Conservation (phyloP, 1,140 invertebrate species). For the Habropoda laboriosa region DNA sequence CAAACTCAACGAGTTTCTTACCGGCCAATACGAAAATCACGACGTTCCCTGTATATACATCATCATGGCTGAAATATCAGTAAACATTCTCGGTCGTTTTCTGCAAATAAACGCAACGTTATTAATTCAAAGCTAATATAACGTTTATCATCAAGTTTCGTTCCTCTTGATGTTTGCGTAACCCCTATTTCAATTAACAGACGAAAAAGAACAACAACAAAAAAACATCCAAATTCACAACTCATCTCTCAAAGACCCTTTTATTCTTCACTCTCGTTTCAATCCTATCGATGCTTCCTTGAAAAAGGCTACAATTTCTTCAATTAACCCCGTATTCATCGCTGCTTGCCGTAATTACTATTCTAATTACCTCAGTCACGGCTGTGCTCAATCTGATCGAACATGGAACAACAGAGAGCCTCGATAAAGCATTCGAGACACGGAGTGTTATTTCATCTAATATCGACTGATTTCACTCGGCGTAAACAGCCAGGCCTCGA, state of each 20-base stretch:
- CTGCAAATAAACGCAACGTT: neutral
- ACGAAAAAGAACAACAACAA: neutral
- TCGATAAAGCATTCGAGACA: neutral
- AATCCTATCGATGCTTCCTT: too few species aligned
- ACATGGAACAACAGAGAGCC: neutral
- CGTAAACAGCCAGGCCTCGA: too few species aligned
- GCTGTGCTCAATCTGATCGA: neutral
- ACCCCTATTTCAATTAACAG: neutral
- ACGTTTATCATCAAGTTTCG: neutral
- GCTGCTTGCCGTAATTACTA: neutral
- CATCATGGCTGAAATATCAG: neutral
- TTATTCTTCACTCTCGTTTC: too few species aligned
- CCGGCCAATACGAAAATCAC: neutral
- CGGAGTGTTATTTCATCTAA: neutral
- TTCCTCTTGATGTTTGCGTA: neutral
- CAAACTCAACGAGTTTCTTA: too few species aligned
- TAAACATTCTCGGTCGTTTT: neutral
- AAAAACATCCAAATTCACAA: too few species aligned
- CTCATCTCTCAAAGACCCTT: too few species aligned
- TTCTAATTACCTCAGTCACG: neutral
- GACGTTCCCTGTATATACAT: too few species aligned
- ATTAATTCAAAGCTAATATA: neutral
- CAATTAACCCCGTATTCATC: neutral
- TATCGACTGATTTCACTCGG: neutral
- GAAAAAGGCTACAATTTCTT: neutral